Evolutionary conservation across 2,888 invertebrate genomes (phyloP).

Genomic region (Calephelis perditalis): DNA sequence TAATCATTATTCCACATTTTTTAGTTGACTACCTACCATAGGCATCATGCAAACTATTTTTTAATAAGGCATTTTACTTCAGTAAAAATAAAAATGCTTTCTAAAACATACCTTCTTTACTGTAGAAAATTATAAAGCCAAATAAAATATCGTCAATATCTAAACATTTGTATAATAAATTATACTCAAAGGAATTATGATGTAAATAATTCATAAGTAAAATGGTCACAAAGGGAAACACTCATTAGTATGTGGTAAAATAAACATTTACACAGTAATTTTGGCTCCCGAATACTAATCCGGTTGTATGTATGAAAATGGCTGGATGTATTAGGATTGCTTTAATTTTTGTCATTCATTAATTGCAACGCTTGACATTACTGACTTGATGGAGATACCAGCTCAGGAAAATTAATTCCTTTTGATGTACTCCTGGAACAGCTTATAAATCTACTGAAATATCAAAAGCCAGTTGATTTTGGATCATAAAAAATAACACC

Average conservation of each 20-base stretch:
- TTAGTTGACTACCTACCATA: no score
- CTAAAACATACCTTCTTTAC: no score
- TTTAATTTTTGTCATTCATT: conserved; percentile 7
- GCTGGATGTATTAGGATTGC: neutral
- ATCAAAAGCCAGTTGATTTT: no score
- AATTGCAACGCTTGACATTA: conserved; percentile 1
- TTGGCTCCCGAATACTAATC: neutral
- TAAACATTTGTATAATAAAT: neutral
- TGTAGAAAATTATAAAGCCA: neutral
- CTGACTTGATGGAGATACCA: neutral
- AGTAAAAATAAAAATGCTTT: no score
- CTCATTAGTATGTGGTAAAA: conserved; percentile 2
- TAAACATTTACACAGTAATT: conserved; percentile 7
- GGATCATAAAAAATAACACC: no score
- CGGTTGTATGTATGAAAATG: neutral
- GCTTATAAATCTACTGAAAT: no score
- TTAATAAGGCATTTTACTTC: no score
- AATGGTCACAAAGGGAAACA: conserved; percentile 4
- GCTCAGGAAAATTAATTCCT: neutral
- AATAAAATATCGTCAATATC: neutral
- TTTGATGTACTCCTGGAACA: neutral
- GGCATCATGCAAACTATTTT: no score
- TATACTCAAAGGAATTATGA: neutral
- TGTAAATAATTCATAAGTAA: conserved; percentile 1
- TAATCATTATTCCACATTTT: no score